A percentile compares a stretch with the other conserved stretches of the same genome.
Evolutionary conservation across 2,888 invertebrate genomes (phyloP).

Genomic region (Parnassius glacialis): DNA sequence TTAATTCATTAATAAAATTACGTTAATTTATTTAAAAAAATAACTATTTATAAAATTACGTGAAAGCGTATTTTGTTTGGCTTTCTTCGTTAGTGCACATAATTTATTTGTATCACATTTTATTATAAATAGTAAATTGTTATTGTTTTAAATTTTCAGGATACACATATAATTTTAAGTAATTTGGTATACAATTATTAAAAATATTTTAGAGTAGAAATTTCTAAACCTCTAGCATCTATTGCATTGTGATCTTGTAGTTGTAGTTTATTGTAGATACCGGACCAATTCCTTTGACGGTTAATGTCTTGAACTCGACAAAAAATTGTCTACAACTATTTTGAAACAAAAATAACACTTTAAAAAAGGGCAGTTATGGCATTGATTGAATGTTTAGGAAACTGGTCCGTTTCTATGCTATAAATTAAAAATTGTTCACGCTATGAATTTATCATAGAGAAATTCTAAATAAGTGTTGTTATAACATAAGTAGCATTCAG

Average conservation of each 20-base stretch:
- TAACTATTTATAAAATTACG: too few relatives aligned
- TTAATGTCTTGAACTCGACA: neutral
- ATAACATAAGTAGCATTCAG: conserved; percentile 2
- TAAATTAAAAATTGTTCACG: neutral
- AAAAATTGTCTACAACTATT: too few relatives aligned
- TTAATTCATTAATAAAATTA: too few relatives aligned
- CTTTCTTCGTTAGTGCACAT: too few relatives aligned
- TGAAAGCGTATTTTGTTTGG: too few relatives aligned
- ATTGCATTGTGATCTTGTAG: conserved; percentile 75
- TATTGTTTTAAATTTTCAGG: neutral
- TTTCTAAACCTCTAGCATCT: conserved; percentile 59
- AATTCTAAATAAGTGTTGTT: conserved; percentile 15
- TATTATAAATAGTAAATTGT: conserved; percentile 1
- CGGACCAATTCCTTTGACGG: conserved; percentile 40
- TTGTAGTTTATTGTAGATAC: conserved; percentile 45
- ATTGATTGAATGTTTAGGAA: conserved; percentile 2
- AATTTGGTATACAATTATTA: too few relatives aligned
- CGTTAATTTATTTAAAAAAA: too few relatives aligned
- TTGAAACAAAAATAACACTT: too few relatives aligned
- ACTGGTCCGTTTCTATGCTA: conserved; percentile 28
- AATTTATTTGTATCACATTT: neutral
- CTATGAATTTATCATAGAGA: neutral
- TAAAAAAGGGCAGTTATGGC: too few relatives aligned
- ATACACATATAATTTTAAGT: neutral
- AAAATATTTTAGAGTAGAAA: conserved; percentile 29